Percentiles rank a stretch among this genome's conserved stretches.
Evolutionary conservation across 2,888 invertebrate species (phyloP).

Genomic region (Drosophila neutralis): DNA sequence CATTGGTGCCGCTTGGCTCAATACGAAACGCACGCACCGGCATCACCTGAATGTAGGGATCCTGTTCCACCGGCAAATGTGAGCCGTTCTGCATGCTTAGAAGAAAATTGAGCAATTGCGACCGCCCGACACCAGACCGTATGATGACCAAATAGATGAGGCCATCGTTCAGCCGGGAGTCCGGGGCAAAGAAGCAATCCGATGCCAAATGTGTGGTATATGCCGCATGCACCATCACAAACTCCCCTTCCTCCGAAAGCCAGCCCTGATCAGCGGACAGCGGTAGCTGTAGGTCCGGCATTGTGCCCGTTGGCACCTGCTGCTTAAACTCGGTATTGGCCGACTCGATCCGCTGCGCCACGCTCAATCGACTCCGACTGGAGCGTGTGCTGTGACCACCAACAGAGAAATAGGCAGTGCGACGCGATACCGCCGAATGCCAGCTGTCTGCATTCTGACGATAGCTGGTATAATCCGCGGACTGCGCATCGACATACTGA

Average conservation of each 20-base stretch:
- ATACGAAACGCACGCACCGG: slow-evolving; percentile 96
- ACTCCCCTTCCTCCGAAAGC: slow-evolving; percentile 91
- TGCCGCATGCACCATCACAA: slow-evolving; percentile 92
- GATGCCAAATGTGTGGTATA: slow-evolving; percentile 95
- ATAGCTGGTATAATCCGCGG: slow-evolving; percentile 84
- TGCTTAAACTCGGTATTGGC: slow-evolving; percentile 73
- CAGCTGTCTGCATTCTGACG: slow-evolving; percentile 89
- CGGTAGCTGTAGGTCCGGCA: slow-evolving; percentile 87
- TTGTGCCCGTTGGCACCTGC: slow-evolving; percentile 55
- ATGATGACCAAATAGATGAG: slow-evolving; percentile 96
- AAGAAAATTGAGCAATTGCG: slow-evolving; percentile 92
- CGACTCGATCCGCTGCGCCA: slow-evolving; percentile 68
- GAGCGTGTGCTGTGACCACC: slow-evolving; percentile 90
- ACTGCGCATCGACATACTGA: slow-evolving; percentile 78
- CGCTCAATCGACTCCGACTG: slow-evolving; percentile 69
- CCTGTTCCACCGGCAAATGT: slow-evolving; percentile 90
- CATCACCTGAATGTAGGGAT: slow-evolving; percentile 90
- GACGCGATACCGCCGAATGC: slow-evolving; percentile 92
- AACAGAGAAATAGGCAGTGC: slow-evolving; percentile 92
- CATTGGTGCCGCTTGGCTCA: slow-evolving; percentile 89
- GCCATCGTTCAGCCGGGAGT: slow-evolving; percentile 94
- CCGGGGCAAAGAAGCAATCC: slow-evolving; percentile 94
- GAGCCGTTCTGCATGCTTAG: slow-evolving; percentile 92
- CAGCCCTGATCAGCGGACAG: slow-evolving; percentile 89
- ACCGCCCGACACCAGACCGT: slow-evolving; percentile 90